Evolutionary conservation across 2,113 vertebrate species (phyloP).

Genomic region (Azemiops feae): DNA sequence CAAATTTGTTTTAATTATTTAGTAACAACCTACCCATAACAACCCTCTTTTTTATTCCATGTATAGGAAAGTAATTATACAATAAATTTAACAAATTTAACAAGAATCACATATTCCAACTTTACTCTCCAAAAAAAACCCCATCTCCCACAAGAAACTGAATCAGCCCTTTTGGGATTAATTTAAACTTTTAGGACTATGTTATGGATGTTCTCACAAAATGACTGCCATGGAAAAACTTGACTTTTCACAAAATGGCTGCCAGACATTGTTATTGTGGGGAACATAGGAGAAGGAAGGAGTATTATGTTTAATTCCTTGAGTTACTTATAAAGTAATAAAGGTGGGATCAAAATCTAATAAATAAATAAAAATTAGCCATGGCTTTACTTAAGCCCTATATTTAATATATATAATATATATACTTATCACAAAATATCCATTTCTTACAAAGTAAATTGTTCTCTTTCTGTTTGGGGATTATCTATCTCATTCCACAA

Average conservation of each 20-base stretch:
- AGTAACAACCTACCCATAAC: neutral
- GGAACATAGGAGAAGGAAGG: neutral
- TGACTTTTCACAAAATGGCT: neutral
- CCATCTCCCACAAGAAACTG: neutral
- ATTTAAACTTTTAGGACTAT: neutral
- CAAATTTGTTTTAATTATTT: neutral
- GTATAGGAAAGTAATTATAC: neutral
- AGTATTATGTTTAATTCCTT: neutral
- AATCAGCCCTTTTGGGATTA: neutral
- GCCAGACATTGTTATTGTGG: neutral
- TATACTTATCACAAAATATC: neutral
- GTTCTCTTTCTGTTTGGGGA: neutral
- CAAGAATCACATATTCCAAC: neutral
- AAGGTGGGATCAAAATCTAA: neutral
- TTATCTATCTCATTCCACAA: neutral
- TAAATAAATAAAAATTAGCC: neutral
- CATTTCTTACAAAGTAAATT: neutral
- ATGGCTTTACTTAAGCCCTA: neutral
- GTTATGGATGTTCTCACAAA: neutral
- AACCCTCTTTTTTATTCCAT: neutral
- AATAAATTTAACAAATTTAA: neutral
- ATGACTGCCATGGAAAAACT: neutral
- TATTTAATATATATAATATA: neutral
- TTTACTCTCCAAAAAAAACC: neutral
- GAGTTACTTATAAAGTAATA: neutral